Conservation (phyloP, 2,888 invertebrate genomes). For the Timema cristinae region DNA sequence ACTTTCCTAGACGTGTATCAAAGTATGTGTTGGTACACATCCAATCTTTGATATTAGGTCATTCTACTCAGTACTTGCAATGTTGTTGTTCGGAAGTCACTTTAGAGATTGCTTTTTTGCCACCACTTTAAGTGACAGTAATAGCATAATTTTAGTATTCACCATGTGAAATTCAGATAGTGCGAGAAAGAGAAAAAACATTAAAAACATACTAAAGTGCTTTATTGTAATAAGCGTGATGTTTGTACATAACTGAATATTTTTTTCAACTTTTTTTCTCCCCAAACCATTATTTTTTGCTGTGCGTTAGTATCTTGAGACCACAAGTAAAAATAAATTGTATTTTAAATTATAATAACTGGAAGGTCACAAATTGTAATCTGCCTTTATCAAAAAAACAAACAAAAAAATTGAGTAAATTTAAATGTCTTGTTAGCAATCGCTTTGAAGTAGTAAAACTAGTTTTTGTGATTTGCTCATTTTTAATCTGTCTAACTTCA, state of each 20-base stretch:
- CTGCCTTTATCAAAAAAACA: too few relatives aligned
- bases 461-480: constrained; percentile 41
- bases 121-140: constrained; percentile 28
- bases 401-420: too few relatives aligned
- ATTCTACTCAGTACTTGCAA: too few relatives aligned
- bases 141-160: constrained; percentile 32
- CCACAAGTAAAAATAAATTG: constrained; percentile 10
- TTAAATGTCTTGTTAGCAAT: constrained; percentile 39
- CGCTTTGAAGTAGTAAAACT: constrained; percentile 36
- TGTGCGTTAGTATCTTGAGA: too few relatives aligned
- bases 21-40: too few relatives aligned
- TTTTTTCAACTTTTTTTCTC: too few relatives aligned
- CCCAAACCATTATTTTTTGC: too few relatives aligned
- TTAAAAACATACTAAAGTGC: constrained; percentile 24
- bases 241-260: constrained; percentile 2
- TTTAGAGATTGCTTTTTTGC: constrained; percentile 27
- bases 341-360: constrained; percentile 15
- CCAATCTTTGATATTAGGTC: too few relatives aligned
- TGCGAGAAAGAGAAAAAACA: not conserved
- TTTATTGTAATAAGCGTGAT: constrained; percentile 21
- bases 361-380: constrained; percentile 25
- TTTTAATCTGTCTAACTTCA: constrained; percentile 20
- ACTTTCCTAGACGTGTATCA: too few relatives aligned
- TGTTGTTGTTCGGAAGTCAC: not conserved
- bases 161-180: constrained; percentile 29